These are phyloP conservation scores for Drosophila demipolita DNA, from an alignment of 2,888 invertebrate genomes.

Conservation along the genomic window DNA sequence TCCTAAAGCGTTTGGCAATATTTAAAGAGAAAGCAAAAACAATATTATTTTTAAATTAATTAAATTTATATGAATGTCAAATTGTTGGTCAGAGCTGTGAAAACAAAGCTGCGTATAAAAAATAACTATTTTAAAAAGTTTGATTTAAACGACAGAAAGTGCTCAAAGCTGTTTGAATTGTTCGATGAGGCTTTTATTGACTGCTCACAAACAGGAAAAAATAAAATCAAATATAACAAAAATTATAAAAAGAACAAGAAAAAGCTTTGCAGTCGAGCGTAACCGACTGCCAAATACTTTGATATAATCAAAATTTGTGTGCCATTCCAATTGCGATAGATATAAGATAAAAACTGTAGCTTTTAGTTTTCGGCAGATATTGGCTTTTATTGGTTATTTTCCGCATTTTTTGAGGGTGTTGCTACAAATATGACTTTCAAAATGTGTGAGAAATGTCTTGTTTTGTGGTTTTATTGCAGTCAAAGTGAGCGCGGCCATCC, in stretches of 20 bases:
- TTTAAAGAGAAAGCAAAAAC: not conserved
- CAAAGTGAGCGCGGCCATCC: too few species aligned
- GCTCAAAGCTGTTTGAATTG: constrained; percentile 49
- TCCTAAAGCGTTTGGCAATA: not conserved
- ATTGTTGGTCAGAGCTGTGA: not conserved
- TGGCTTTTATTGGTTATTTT: too few species aligned
- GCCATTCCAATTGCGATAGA: too few species aligned
- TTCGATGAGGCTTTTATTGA: constrained; percentile 29
- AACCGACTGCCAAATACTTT: too few species aligned
- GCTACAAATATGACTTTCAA: not conserved
- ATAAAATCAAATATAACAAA: not conserved
- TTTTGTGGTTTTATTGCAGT: too few species aligned
- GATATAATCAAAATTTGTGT: too few species aligned
- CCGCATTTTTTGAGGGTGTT: too few species aligned
- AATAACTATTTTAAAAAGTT: constrained; percentile 25
- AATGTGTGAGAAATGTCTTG: not conserved
- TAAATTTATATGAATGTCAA: not conserved
- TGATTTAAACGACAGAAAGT: constrained; percentile 38
- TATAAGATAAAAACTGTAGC: too few species aligned
- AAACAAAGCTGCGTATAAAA: not conserved
- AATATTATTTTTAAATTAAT: not conserved
- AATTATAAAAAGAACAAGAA: not conserved
- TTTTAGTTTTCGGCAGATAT: too few species aligned
- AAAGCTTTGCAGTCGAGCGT: too few species aligned
- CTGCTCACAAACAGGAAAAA: constrained; percentile 6